phyloP scores from a whole-genome alignment of 2,797 vertebrate genomes.

The Calcarius lapponicus region DNA sequence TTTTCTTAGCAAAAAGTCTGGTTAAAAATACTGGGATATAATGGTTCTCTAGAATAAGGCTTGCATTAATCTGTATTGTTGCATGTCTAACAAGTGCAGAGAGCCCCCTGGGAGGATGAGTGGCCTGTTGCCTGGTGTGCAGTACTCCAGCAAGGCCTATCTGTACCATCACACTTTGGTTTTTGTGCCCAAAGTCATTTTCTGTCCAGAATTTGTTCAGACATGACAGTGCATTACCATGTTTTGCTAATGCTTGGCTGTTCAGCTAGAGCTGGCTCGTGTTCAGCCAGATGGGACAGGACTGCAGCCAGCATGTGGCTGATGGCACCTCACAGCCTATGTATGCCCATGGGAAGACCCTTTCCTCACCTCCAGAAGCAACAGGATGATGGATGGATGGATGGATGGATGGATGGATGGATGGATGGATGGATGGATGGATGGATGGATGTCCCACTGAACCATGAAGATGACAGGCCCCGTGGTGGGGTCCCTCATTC shows the following conservation, averaged over 20 bases:
- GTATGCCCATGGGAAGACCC: background rate
- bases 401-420: no score
- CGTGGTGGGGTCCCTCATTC: background rate
- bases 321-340: background rate
- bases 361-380: background rate
- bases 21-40: background rate
- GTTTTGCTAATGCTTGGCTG: slow-evolving; percentile 25
- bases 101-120: background rate
- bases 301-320: background rate
- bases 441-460: background rate
- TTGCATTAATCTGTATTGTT: background rate
- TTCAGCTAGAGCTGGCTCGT: background rate
- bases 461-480: background rate
- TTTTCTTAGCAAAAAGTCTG: background rate
- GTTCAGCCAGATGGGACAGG: background rate
- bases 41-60: background rate
- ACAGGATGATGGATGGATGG: background rate
- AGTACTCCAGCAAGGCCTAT: background rate
- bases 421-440: background rate
- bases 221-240: background rate
- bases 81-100: background rate
- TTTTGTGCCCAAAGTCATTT: background rate
- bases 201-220: slow-evolving; percentile 5
- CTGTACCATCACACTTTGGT: background rate
- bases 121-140: background rate